Base-by-base conservation (phyloP, 2,113 vertebrate genomes). In the Cyprinodon brontotheroides region DNA sequence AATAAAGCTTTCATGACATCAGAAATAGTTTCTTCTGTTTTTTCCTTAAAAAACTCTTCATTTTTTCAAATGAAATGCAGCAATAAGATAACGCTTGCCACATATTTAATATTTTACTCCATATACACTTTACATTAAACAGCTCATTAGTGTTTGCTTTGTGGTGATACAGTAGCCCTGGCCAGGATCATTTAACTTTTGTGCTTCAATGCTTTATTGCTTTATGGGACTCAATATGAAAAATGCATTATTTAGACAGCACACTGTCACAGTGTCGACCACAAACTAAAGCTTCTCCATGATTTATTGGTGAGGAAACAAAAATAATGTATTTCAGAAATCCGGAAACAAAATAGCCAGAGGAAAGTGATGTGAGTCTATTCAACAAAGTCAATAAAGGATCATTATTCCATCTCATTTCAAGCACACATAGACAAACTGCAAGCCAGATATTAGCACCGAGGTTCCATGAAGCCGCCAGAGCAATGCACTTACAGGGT, bases 401-500 rank as follows among this genome's bases (percentile, higher is more conserved):
- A 68, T 86, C 78, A 77, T 86, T 69, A 89, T 89, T 84, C 81
- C 76, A 74, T 50, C 82, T 82, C 84, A 87, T 90, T 89, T 88
- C 71, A 70, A 79, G 75, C 39, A 61, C 70, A 69, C 73, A 59
- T 20, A 79, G 84, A 83, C 81, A 88, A 85, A 83, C 65, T 3
- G 73, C 70, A 76, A 80, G 71, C 3, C 29, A 61, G 70, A 83
- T 82, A 82, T 84, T 81, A 78, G 68, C 12, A 12, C 5, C 0
- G 65, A 36, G 45, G 68, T 68, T 70, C 66, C 36, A 1, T 39
- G 67, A 85, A 76, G 81, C 65, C 78, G 70, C 74, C 81, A 13
- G 29, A 61, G 84, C 80, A 86, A 86, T 82, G 87, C 88, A 91
- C 87, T 87, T 91, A 87, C 72, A 90, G 87, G 89, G 92, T 91